Conservation (phyloP, 1,140 invertebrate genomes). For the Maconellicoccus hirsutus region DNA sequence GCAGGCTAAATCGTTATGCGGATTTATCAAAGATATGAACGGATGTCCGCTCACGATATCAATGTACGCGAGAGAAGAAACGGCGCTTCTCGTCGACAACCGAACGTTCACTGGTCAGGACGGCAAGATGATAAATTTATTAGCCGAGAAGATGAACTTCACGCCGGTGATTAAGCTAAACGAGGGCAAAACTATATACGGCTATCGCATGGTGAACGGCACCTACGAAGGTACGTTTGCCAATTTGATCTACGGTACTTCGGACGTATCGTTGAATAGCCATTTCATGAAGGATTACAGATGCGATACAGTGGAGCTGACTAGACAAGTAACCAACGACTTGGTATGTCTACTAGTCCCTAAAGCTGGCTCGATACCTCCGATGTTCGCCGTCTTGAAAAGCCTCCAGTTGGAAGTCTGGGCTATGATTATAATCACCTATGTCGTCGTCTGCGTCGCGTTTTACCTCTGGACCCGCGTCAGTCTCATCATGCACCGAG, state of each 20-base stretch:
- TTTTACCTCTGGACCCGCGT: conserved; percentile 28
- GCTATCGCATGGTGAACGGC: not conserved
- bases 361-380: conserved; percentile 35
- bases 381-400: conserved; percentile 35
- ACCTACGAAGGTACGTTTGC: conserved; percentile 33
- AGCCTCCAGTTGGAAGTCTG: conserved; percentile 34
- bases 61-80: conserved; percentile 32
- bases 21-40: not conserved
- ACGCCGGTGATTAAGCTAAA: conserved; percentile 24
- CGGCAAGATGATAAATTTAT: conserved; percentile 32
- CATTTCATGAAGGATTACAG: conserved; percentile 35
- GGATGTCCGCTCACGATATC: conserved; percentile 32
- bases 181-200: not conserved
- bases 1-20: not conserved
- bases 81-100: conserved; percentile 20
- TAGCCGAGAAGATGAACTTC: conserved; percentile 35
- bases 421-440: conserved; percentile 30
- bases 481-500: not conserved
- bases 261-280: conserved; percentile 35
- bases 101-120: conserved; percentile 28
- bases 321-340: conserved; percentile 32
- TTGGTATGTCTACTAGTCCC: conserved; percentile 36
- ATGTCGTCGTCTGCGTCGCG: conserved; percentile 27
- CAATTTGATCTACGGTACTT: conserved; percentile 32
- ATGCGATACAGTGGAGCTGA: conserved; percentile 25